Evolutionary conservation across 1,140 invertebrate species (phyloP), one percentile per base, ranked within the genome.

Genomic region (Halyomorpha halys): DNA sequence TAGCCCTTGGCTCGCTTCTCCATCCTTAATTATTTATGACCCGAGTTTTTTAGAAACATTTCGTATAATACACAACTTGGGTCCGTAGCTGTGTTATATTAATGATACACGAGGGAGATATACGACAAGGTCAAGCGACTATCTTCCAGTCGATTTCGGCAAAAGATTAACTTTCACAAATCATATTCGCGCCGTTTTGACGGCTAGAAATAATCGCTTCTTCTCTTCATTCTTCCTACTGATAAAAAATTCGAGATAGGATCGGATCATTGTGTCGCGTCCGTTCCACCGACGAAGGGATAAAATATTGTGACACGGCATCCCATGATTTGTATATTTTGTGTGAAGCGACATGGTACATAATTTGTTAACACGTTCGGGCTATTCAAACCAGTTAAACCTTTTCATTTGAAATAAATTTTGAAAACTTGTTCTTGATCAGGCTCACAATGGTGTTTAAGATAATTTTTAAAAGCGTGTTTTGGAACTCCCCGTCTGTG

Each of bases 41-140:
- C 11, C n/a, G n/a, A 53, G 51, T 53, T 53, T 53, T 53, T 53
- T 53, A 53, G 51, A 53, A 53, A 53, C 51, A 53, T 53, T 53
- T 53, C 21, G 51, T 53, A 53, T 53, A 11, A 53, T 53, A 53
- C 51, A 23, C 6, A 53, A 53, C 51, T 23, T 23, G 51, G 51
- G 21, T 6, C 5, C 51, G n/a, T n/a, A n/a, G 51, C 6, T 53
- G 4, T 53, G 51, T 53, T 19, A 53, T 19, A 53, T 53, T 19
- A 53, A 53, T 53, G 51, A 53, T 19, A n/a, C 18, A 53, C 3
- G n/a, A 18, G 51, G 51, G 51, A 53, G 51, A 53, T 53, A 53
- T 53, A 53, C 21, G 51, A 53, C n/a, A 53, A 21, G 51, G 51
- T 53, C 51, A 53, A 53, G 51, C 51, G 6, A 53, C n/a, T 53